Percentiles rank a stretch among this genome's conserved stretches.
These are phyloP conservation scores for Ypsolopha scabrella DNA, from an alignment of 2,888 invertebrate species.

Conservation along the genomic window DNA sequence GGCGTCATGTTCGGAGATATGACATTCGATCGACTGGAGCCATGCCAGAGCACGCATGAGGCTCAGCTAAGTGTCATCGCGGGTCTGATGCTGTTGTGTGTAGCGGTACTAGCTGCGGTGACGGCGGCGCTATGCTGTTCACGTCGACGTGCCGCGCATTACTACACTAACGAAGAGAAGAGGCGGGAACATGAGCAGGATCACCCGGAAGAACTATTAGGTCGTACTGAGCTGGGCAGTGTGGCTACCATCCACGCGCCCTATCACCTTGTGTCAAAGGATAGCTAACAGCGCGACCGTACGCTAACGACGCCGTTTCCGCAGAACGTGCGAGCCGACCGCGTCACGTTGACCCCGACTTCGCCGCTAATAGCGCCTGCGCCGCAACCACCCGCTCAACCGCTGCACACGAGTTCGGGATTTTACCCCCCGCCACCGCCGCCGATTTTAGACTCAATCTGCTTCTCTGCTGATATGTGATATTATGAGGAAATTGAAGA, in stretches of 20 bases:
- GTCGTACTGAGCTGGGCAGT: conserved; percentile 38
- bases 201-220: conserved; percentile 47
- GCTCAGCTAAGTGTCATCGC: conserved; percentile 68
- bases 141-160: conserved; percentile 77
- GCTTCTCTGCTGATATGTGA: conserved; percentile 41
- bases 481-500: conserved; percentile 42
- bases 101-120: conserved; percentile 60
- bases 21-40: conserved; percentile 37
- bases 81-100: conserved; percentile 51
- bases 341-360: background rate
- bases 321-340: conserved; percentile 8
- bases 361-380: conserved; percentile 3
- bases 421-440: conserved; percentile 24
- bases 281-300: conserved; percentile 47
- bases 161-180: conserved; percentile 85
- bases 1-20: conserved; percentile 45
- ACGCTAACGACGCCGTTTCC: conserved; percentile 18
- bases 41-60: conserved; percentile 63
- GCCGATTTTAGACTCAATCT: conserved; percentile 19
- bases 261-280: conserved; percentile 37
- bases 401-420: background rate
- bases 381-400: background rate
- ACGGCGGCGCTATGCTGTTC: conserved; percentile 75
- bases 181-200: conserved; percentile 46
- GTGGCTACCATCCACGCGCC: conserved; percentile 57